Evolutionary conservation across 2,797 vertebrate genomes (phyloP), one percentile per base, ranked within the genome.

Genomic region (Lophotriccus pileatus): DNA sequence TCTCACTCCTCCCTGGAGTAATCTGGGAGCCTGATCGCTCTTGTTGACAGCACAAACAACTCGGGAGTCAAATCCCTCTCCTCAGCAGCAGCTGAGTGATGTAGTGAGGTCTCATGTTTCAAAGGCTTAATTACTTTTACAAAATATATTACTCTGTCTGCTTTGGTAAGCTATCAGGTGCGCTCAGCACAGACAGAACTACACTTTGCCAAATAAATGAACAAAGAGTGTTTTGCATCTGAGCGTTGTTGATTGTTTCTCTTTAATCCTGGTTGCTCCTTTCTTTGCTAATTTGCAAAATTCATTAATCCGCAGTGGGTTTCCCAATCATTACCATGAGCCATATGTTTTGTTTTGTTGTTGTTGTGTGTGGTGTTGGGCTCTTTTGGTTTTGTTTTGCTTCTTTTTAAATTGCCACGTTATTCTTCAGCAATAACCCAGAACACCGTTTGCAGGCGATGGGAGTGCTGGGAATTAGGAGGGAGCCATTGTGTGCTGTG

Each of bases 41-140:
- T 89, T 56, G 15, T 74, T 96, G 93, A 91, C 91, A 93, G 95
- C 89, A 74, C 77, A 96, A 96, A 90, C 93, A 91, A 69, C 91
- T 91, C 3, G 0, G 72, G 69, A 96, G 95, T 91, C 76, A 73
- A 93, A 94, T 93, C 95, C 89, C 85, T 90, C 85, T 94, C 70
- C 90, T 91, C 44, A 0, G 85, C 93, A 93, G 87, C 59, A 89
- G 95, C 89, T 43, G 80, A 89, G 74, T 84, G 87, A 82, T 95
- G 85, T 82, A 86, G 87, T 63, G 80, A 89, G 68, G 60, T 69
- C 64, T 96, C 80, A 6, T 24, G n/a, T 96, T 96, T 95, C 94
- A 96, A 93, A 94, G 85, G 46, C 74, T 95, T 97, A 96, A 96
- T 96, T 96, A 96, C 94, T 94, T 94, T 79, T 90, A 95, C 94